Base-by-base conservation (phyloP, 2,113 vertebrate genomes). In the Cebus imitator region DNA sequence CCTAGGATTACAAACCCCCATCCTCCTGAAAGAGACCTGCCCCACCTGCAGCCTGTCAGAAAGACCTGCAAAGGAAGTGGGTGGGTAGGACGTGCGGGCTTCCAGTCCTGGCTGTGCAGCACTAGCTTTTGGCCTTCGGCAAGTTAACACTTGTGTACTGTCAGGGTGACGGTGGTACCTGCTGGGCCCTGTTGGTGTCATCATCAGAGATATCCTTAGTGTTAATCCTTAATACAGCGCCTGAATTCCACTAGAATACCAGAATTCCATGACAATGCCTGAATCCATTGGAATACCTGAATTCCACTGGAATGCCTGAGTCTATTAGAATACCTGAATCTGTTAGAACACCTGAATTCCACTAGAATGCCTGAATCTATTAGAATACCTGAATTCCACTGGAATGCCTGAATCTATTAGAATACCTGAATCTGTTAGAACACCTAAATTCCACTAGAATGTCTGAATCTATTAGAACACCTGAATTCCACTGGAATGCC, bases 31-130 rank as follows among this genome's bases (percentile, higher is more conserved):
- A 70, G 9, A 45, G n/a, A 32, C 52, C n/a, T 18, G 81, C 32
- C 25, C 27, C 17, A 6, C 30, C 21, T 55, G 18, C 25, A 0
- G 57, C 30, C n/a, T 7, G 48, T 18, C 9, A 7, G 6, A 3
- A 61, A 76, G 17, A n/a, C 58, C 40, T 14, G 2, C n/a, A 27
- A 10, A 37, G 11, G 40, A 16, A 17, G 37, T 52, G 14, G 0
- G 2, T 23, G 3, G 14, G 6, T 0, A 4, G 50, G 45, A 4
- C 4, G 5, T 1, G 9, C 2, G 14, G 18, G 0, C 27, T 11
- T 14, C 32, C 27, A 27, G 21, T 45, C 45, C 82, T 37, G 30
- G 48, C 21, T 6, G 20, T 2, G 11, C 30, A 9, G 27, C 30
- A 2, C 45, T 45, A 1, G 37, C 64, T 27, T 25, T 48, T 16